phyloP scores from a whole-genome alignment of 2,797 vertebrate genomes.

The Heterohyrax brucei region DNA sequence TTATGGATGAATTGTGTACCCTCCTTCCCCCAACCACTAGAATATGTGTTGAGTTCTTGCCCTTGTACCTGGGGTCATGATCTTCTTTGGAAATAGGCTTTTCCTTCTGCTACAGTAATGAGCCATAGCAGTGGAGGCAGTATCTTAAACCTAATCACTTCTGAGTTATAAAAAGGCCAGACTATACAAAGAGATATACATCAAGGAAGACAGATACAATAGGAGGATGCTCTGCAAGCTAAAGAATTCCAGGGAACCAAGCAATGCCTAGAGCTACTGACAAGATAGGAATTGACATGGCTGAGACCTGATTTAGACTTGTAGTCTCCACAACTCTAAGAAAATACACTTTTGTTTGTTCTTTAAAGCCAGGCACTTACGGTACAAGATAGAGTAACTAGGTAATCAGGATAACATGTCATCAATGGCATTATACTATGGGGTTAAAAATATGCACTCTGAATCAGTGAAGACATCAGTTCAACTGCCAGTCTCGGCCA shows the following conservation, averaged over 20 bases:
- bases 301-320: background rate
- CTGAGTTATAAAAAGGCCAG: no score
- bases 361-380: background rate
- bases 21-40: no score
- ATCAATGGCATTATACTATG: background rate
- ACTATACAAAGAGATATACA: background rate
- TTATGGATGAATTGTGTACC: no score
- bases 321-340: background rate
- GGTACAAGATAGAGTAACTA: background rate
- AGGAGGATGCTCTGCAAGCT: background rate
- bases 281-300: background rate
- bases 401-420: background rate
- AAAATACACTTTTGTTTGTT: background rate
- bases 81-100: no score
- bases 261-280: background rate
- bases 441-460: background rate
- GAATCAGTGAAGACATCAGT: slow-evolving; percentile 9
- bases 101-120: no score
- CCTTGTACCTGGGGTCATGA: no score
- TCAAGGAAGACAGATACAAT: background rate
- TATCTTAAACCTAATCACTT: no score
- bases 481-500: slow-evolving; percentile 58
- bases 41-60: no score
- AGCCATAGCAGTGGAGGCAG: no score
- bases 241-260: background rate